These are phyloP conservation scores for Taurulus bubalis DNA, from an alignment of 2,113 vertebrate species.

Conservation along the genomic window DNA sequence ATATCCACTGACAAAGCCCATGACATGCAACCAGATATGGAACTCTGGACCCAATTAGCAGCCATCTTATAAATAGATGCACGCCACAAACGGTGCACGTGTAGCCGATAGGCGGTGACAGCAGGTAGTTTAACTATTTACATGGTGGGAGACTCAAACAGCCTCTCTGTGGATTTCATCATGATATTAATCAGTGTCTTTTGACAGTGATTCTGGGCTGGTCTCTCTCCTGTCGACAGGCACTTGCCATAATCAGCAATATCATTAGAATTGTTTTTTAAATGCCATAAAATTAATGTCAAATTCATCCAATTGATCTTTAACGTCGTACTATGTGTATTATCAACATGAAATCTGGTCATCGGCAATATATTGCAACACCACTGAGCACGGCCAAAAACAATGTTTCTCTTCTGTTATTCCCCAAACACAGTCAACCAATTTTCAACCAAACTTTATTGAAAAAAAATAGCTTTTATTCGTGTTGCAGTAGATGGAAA, in stretches of 20 bases:
- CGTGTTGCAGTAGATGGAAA: background rate
- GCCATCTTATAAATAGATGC: slow-evolving; percentile 4
- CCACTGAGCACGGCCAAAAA: background rate
- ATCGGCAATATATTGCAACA: background rate
- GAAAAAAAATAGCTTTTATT: background rate
- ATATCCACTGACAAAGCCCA: background rate
- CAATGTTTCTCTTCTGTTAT: background rate
- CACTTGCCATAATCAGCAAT: background rate
- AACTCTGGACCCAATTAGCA: slow-evolving; percentile 7
- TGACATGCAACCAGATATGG: background rate
- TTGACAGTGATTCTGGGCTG: background rate
- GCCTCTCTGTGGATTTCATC: slow-evolving; percentile 5
- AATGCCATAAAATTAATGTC: too few species aligned
- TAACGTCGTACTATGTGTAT: background rate
- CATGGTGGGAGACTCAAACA: background rate
- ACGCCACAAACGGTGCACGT: background rate
- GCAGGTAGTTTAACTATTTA: background rate
- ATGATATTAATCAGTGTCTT: background rate
- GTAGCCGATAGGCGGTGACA: background rate
- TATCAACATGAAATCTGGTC: background rate
- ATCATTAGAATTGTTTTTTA: background rate
- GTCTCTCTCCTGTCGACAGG: background rate
- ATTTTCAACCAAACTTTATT: background rate
- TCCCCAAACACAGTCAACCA: background rate
- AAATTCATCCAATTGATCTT: background rate